Conservation (phyloP, 1,140 invertebrate genomes). For the Parasteatoda tepidariorum region DNA sequence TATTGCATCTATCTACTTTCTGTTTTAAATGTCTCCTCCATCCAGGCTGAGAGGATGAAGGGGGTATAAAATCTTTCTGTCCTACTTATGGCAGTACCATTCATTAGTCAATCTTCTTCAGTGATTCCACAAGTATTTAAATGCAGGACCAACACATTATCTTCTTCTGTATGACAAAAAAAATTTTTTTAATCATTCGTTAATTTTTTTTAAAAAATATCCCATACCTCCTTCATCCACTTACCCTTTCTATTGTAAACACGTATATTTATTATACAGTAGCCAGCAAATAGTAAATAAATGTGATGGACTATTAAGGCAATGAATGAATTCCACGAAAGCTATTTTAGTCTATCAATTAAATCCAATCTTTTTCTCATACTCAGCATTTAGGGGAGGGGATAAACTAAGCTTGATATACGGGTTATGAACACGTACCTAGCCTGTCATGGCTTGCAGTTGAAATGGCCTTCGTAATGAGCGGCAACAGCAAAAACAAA, state of each 20-base stretch:
- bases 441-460: conserved; percentile 34
- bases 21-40: too few relatives aligned
- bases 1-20: too few relatives aligned
- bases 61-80: too few relatives aligned
- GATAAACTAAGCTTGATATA: conserved; percentile 40
- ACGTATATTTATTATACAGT: not conserved
- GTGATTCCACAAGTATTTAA: too few relatives aligned
- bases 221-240: not conserved
- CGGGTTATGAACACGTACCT: conserved; percentile 57
- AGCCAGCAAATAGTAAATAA: not conserved
- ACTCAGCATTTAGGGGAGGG: conserved; percentile 6
- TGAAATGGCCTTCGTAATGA: conserved; percentile 43
- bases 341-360: conserved; percentile 51
- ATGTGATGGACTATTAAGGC: too few relatives aligned
- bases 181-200: not conserved
- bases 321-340: conserved; percentile 36
- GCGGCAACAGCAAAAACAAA: conserved; percentile 52
- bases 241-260: not conserved
- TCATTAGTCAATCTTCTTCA: too few relatives aligned
- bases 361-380: conserved; percentile 16
- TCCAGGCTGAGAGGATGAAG: too few relatives aligned
- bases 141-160: too few relatives aligned
- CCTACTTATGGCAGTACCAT: too few relatives aligned
- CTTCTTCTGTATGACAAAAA: too few relatives aligned
- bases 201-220: not conserved